These are phyloP conservation scores for Drosophila niveifrons DNA, from an alignment of 2,888 invertebrate genomes.

Conservation along the genomic window DNA sequence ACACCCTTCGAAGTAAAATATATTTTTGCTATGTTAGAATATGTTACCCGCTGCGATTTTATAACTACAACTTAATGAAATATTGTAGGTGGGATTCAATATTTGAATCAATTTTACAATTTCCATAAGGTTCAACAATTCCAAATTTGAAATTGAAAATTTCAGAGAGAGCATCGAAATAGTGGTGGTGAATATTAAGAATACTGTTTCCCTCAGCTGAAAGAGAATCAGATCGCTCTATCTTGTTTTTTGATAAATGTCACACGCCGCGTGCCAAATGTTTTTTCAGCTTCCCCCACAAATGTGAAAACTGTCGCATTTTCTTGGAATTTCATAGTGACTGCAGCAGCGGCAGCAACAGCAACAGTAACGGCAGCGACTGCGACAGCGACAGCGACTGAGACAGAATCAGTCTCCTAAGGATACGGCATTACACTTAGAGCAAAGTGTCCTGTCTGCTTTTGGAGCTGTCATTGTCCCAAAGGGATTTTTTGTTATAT, in stretches of 20 bases:
- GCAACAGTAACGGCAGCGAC: neutral
- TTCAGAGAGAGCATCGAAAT: neutral
- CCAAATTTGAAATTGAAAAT: neutral
- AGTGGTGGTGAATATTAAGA: neutral
- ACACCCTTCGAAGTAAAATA: neutral
- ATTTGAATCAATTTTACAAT: neutral
- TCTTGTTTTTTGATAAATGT: constrained; percentile 75
- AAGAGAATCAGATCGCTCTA: constrained; percentile 4
- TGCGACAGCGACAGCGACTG: constrained; percentile 9
- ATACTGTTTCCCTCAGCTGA: neutral
- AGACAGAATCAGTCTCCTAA: constrained; percentile 58
- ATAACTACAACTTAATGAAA: too few relatives aligned
- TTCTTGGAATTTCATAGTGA: constrained; percentile 66
- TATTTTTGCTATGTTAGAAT: neutral
- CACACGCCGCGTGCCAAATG: constrained; percentile 72
- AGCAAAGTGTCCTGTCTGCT: constrained; percentile 69
- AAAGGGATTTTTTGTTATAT: constrained; percentile 75
- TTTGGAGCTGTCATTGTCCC: constrained; percentile 71
- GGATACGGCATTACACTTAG: constrained; percentile 70
- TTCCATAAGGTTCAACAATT: neutral
- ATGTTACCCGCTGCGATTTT: neutral
- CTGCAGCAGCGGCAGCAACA: constrained; percentile 29
- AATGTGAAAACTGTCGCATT: constrained; percentile 68
- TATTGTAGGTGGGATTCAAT: neutral
- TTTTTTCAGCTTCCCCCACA: constrained; percentile 36